phyloP scores from a whole-genome alignment of 2,888 invertebrate genomes.

The Himalopsyche tibetana region DNA sequence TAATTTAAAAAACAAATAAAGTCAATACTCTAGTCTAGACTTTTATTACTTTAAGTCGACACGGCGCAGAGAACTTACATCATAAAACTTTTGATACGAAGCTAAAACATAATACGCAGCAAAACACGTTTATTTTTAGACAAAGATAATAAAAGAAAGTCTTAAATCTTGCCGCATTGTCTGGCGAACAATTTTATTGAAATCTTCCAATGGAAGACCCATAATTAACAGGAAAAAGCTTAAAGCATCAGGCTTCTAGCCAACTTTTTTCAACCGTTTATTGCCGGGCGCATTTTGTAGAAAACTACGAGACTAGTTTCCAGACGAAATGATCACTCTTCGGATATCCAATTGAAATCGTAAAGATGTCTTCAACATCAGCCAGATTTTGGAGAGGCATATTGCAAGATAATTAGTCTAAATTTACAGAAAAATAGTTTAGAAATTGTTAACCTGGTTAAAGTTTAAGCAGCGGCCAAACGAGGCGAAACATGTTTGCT shows the following conservation, averaged over 20 bases:
- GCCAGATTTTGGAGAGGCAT: not conserved
- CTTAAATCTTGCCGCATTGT: not conserved
- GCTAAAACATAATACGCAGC: too few species aligned
- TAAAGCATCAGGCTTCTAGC: not conserved
- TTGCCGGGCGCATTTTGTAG: too few species aligned
- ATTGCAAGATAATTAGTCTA: not conserved
- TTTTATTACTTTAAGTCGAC: too few species aligned
- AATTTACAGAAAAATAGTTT: not conserved
- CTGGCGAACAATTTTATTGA: not conserved
- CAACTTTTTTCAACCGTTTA: not conserved
- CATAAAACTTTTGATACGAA: too few species aligned
- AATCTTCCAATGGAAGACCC: not conserved
- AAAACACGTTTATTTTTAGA: not conserved
- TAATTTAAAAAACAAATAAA: too few species aligned
- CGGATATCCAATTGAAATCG: not conserved
- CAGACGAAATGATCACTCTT: not conserved
- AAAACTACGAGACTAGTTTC: too few species aligned
- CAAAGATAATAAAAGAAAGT: conserved; percentile 13
- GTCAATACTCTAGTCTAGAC: too few species aligned
- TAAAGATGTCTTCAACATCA: not conserved
- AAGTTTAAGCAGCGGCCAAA: not conserved
- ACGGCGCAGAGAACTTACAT: too few species aligned
- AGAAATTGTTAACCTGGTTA: not conserved
- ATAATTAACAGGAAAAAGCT: conserved; percentile 1
- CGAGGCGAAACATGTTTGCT: not conserved